phyloP scores from a whole-genome alignment of 2,888 invertebrate species.

The Carpatolechia fugitivella region DNA sequence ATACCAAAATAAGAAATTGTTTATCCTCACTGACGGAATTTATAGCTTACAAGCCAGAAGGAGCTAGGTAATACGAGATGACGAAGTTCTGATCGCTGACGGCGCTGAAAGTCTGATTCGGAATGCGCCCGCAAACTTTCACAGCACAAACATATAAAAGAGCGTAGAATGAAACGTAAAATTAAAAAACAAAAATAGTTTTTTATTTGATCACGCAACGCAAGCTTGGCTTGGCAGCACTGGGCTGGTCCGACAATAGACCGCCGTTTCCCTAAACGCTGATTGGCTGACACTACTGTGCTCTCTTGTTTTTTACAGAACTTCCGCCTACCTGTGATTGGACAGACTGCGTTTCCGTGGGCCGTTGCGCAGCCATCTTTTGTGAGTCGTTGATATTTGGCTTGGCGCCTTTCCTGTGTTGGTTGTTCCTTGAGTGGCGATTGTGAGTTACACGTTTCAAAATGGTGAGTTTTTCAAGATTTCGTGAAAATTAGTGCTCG shows the following conservation, averaged over 20 bases:
- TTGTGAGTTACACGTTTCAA: conserved; percentile 77
- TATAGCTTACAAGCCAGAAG: too few species aligned
- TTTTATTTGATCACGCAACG: conserved; percentile 26
- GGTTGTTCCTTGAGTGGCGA: conserved; percentile 66
- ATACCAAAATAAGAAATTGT: too few species aligned
- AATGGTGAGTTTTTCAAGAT: conserved; percentile 79
- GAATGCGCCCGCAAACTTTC: too few species aligned
- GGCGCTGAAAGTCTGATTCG: too few species aligned
- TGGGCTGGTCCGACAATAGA: conserved; percentile 25
- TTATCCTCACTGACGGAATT: too few species aligned
- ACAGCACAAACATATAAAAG: not conserved
- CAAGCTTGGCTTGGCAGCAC: conserved; percentile 65
- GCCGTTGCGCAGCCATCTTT: conserved; percentile 61
- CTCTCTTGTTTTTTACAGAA: conserved; percentile 43
- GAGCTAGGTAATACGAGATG: too few species aligned
- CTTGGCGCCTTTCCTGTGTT: conserved; percentile 79
- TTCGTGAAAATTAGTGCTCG: conserved; percentile 53
- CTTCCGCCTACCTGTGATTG: conserved; percentile 57
- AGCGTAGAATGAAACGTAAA: conserved; percentile 32
- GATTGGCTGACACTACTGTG: conserved; percentile 43
- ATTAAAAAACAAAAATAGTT: conserved; percentile 22
- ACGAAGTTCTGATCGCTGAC: too few species aligned
- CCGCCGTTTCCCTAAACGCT: conserved; percentile 32
- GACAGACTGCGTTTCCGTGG: conserved; percentile 40
- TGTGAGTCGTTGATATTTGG: conserved; percentile 65